Evolutionary conservation across 2,888 invertebrate genomes (phyloP).

Genomic region (Drosophila flavopinicola): DNA sequence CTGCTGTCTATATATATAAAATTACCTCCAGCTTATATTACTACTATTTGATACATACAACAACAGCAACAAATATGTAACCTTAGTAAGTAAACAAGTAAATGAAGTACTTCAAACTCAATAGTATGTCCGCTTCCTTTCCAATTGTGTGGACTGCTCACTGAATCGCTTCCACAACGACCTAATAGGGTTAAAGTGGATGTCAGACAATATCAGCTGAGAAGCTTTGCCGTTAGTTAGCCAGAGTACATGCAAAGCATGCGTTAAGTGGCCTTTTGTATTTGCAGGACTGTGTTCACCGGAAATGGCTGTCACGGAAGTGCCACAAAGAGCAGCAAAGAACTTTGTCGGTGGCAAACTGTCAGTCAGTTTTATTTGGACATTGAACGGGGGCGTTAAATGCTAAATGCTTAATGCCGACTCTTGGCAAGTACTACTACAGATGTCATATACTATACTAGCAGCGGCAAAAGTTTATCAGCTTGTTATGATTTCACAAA

Average conservation of each 20-base stretch:
- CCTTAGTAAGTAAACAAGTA: too few species aligned
- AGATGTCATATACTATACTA: conserved; percentile 17
- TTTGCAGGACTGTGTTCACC: conserved; percentile 14
- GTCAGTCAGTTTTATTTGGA: conserved; percentile 27
- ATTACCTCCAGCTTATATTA: too few species aligned
- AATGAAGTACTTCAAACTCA: too few species aligned
- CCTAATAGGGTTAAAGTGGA: neutral
- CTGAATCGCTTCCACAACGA: neutral
- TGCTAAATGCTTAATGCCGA: conserved; percentile 39
- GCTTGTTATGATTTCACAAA: conserved; percentile 41
- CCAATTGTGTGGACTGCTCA: neutral
- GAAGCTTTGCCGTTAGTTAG: conserved; percentile 1
- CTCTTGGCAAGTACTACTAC: conserved; percentile 8
- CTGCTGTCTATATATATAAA: too few species aligned
- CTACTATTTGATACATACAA: too few species aligned
- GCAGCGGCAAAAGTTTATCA: conserved; percentile 50
- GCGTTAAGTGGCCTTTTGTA: conserved; percentile 33
- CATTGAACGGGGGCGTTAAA: conserved; percentile 26
- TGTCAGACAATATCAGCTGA: neutral
- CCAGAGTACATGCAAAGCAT: conserved; percentile 13
- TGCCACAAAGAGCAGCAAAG: conserved; percentile 44
- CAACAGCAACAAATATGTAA: neutral
- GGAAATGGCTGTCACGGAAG: conserved; percentile 43
- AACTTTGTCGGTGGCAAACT: conserved; percentile 44
- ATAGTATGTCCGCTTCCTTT: neutral